Base-by-base conservation (phyloP, 2,113 vertebrate species). In the Phasianus colchicus region DNA sequence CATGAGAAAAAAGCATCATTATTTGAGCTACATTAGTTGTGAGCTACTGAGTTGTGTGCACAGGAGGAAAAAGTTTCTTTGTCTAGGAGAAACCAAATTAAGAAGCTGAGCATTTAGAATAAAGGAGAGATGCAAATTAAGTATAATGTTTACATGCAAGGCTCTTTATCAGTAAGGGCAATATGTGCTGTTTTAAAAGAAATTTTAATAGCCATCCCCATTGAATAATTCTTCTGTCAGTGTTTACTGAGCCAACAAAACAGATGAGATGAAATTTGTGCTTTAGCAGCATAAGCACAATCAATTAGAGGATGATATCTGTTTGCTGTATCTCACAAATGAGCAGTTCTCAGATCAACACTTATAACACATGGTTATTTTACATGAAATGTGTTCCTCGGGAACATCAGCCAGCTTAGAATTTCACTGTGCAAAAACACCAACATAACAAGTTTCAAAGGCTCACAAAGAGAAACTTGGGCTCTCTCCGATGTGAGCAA, bases 41-140 rank as follows among this genome's bases (percentile, higher is more conserved):
- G n/a, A n/a, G n/a, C n/a, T 57, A 58, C 19, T 32, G 22, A 92
- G 82, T 75, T 88, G 55, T 65, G 30, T 34, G n/a, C 65, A 47
- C 36, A 86, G 61, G 5, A 94, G 36, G 93, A 88, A 90, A 80
- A 82, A 86, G 69, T 83, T 96, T 89, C 78, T 73, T 88, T 93
- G 85, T 72, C 67, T 92, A 89, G 78, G 38, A 96, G 57, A 86
- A 64, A 69, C 27, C 83, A 97, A 89, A 96, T 89, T 89, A 94
- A 88, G 36, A 74, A 94, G 19, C 0, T 57, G 15, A 89, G 25
- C 16, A 9, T n/a, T 90, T 74, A 61, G 47, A 86, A 82, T 72
- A 78, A 85, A 79, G 93, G 69, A 94, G 19, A 17, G 29, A 55
- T 74, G 47, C 50, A 92, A 86, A 86, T 71, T 47, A 80, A 82